Evolutionary conservation across 2,113 vertebrate species (phyloP).

Genomic region (Toxotes chatareus): DNA sequence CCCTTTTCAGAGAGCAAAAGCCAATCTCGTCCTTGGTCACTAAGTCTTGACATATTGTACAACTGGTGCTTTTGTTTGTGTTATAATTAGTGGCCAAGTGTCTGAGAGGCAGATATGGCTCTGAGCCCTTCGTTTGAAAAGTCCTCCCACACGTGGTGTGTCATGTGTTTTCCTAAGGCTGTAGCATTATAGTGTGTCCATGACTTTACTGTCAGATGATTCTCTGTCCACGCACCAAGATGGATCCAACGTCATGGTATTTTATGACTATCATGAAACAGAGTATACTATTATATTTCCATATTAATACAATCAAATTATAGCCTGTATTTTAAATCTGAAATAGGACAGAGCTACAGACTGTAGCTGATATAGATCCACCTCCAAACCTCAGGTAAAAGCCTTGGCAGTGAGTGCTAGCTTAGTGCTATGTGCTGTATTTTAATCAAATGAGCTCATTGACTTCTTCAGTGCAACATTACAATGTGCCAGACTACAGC

Average conservation of each 20-base stretch:
- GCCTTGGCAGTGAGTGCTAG: not conserved
- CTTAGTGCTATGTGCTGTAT: not conserved
- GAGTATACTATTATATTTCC: not conserved
- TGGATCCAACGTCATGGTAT: not conserved
- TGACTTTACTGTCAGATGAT: not conserved
- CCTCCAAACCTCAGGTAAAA: not conserved
- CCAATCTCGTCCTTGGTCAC: not conserved
- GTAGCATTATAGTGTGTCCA: not conserved
- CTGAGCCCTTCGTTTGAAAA: conserved; percentile 43
- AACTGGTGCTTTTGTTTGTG: conserved; percentile 50
- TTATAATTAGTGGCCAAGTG: conserved; percentile 36
- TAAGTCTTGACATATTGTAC: conserved; percentile 4
- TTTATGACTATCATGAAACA: not conserved
- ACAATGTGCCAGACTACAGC: not conserved
- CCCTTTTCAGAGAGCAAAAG: not conserved
- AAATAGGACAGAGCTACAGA: not conserved
- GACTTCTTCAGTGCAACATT: not conserved
- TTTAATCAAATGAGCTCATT: not conserved
- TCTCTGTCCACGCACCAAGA: not conserved
- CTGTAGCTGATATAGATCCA: not conserved
- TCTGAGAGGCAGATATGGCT: conserved; percentile 35
- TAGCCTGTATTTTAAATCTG: not conserved
- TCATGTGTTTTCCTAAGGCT: conserved; percentile 41
- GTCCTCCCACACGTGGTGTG: conserved; percentile 31
- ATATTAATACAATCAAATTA: not conserved